Evolutionary conservation across 1,140 invertebrate genomes (phyloP).

Genomic region (Rhopalosiphum maidis): DNA sequence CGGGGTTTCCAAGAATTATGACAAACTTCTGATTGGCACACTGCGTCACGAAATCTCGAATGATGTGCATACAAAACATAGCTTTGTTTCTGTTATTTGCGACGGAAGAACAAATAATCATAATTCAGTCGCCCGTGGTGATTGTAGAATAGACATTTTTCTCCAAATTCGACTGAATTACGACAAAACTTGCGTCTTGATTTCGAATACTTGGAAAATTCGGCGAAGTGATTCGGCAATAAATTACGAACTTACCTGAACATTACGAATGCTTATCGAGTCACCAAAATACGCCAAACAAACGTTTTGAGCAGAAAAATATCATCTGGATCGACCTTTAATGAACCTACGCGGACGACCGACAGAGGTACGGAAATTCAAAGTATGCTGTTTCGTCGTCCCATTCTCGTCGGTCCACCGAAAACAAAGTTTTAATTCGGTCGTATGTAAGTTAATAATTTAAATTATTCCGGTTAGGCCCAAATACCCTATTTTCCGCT

Average conservation of each 20-base stretch:
- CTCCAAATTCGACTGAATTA: background rate
- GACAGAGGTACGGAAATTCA: background rate
- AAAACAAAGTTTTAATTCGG: background rate
- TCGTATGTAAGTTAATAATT: background rate
- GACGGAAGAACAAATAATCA: background rate
- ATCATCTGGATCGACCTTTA: background rate
- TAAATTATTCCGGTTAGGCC: background rate
- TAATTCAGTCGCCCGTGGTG: background rate
- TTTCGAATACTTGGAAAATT: background rate
- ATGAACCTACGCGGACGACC: background rate
- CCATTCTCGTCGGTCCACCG: background rate
- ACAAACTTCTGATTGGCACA: background rate
- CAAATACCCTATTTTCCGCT: background rate
- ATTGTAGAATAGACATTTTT: background rate
- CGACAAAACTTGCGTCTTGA: background rate
- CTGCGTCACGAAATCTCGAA: background rate
- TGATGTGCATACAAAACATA: background rate
- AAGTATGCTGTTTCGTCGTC: background rate
- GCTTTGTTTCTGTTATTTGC: background rate
- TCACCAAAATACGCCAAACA: background rate
- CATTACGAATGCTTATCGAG: background rate
- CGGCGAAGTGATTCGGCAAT: background rate
- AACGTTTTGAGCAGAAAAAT: too few relatives aligned
- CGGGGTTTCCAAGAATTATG: background rate
- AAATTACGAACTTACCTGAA: background rate